These are phyloP conservation scores for Oryzias celebensis DNA, from an alignment of 2,113 vertebrate genomes.

Conservation along the genomic window DNA sequence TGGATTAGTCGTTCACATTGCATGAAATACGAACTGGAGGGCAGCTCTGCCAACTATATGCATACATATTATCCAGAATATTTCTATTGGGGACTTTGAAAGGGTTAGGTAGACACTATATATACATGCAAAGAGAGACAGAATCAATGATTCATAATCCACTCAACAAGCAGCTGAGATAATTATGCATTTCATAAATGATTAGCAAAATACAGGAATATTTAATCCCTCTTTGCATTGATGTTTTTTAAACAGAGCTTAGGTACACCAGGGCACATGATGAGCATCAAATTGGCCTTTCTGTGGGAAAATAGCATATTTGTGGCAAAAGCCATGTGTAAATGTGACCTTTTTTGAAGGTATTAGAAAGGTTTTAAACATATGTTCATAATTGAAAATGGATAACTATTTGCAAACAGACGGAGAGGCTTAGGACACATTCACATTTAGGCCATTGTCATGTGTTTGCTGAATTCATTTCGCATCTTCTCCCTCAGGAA, in stretches of 20 bases:
- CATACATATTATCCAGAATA: constrained; percentile 65
- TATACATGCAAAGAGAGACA: constrained; percentile 54
- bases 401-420: constrained; percentile 60
- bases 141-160: constrained; percentile 77
- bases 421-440: constrained; percentile 42
- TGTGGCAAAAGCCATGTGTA: constrained; percentile 61
- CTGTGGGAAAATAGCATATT: constrained; percentile 66
- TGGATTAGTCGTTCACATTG: constrained; percentile 78
- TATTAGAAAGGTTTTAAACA: constrained; percentile 55
- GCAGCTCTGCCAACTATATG: constrained; percentile 73
- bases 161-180: constrained; percentile 73
- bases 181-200: constrained; percentile 80
- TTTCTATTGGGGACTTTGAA: constrained; percentile 68
- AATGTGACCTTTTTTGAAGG: constrained; percentile 55
- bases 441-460: constrained; percentile 35
- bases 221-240: constrained; percentile 75
- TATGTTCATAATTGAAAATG: constrained; percentile 66
- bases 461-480: constrained; percentile 15
- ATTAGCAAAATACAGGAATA: constrained; percentile 81
- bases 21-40: constrained; percentile 70
- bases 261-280: constrained; percentile 68
- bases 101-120: constrained; percentile 73
- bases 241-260: constrained; percentile 71
- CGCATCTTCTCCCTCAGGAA: background rate
- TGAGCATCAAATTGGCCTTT: constrained; percentile 76